A percentile compares a stretch with the other conserved stretches of the same genome.
Conservation (phyloP, 2,888 invertebrate genomes). For the Eupithecia tripunctaria region DNA sequence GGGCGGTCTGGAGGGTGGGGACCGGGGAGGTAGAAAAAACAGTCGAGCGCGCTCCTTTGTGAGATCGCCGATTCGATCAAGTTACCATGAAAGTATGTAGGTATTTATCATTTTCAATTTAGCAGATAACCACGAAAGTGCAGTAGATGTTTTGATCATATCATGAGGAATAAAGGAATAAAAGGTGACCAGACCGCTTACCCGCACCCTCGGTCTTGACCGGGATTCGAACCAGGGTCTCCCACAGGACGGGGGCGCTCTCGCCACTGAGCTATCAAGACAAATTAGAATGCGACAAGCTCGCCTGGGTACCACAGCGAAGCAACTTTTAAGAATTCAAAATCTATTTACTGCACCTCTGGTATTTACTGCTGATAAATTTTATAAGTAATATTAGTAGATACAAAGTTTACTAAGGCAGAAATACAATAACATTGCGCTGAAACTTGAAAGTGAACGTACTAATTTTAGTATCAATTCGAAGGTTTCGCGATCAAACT, state of each 20-base stretch:
- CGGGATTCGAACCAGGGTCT: constrained; percentile 83
- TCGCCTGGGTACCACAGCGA: constrained; percentile 50
- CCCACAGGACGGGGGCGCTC: constrained; percentile 78
- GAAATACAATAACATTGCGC: constrained; percentile 39
- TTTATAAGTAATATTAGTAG: constrained; percentile 12
- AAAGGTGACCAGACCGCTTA: constrained; percentile 55
- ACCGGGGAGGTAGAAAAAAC: constrained; percentile 71
- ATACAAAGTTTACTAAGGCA: constrained; percentile 21
- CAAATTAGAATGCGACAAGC: constrained; percentile 70
- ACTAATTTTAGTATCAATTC: constrained; percentile 47
- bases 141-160: constrained; percentile 54
- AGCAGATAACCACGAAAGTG: constrained; percentile 63
- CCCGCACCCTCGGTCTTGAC: constrained; percentile 78
- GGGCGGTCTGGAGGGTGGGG: constrained; percentile 73
- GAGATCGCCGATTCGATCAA: constrained; percentile 79
- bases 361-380: constrained; percentile 20
- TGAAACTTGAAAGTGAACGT: constrained; percentile 63
- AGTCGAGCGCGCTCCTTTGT: constrained; percentile 76
- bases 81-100: constrained; percentile 66
- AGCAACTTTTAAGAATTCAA: background rate
- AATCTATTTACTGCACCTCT: background rate
- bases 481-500: constrained; percentile 66
- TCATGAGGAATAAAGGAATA: too few relatives aligned
- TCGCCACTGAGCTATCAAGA: constrained; percentile 84
- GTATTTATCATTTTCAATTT: constrained; percentile 69